Evolutionary conservation across 1,140 invertebrate genomes (phyloP).

Genomic region (Heliconius hewitsoni): DNA sequence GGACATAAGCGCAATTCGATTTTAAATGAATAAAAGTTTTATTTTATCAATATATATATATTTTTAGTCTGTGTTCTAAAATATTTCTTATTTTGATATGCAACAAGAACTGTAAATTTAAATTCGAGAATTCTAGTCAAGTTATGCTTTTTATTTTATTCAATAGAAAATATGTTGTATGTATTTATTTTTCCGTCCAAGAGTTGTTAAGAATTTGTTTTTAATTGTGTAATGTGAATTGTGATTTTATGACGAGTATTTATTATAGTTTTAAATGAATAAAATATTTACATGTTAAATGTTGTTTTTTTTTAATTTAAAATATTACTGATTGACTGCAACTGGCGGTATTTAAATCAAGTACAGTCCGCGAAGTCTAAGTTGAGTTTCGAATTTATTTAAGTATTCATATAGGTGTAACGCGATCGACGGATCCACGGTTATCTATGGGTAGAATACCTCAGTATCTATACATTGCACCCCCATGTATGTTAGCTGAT

Average conservation of each 20-base stretch:
- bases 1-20: too few relatives aligned
- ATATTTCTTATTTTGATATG: background rate
- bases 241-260: background rate
- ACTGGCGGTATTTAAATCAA: too few relatives aligned
- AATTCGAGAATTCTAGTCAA: background rate
- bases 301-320: background rate
- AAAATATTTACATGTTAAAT: conserved; percentile 9
- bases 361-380: too few relatives aligned
- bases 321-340: background rate
- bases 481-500: too few relatives aligned
- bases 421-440: too few relatives aligned
- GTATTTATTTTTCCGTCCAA: background rate
- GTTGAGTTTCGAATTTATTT: too few relatives aligned
- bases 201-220: background rate
- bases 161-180: too few relatives aligned
- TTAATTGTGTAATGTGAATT: background rate
- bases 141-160: background rate
- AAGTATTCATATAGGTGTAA: too few relatives aligned
- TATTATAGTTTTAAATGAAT: background rate
- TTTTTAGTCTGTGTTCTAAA: background rate
- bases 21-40: too few relatives aligned
- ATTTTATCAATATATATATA: background rate
- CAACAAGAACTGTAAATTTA: conserved; percentile 1
- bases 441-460: too few relatives aligned
- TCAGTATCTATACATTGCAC: too few relatives aligned